Evolutionary conservation across 2,888 invertebrate species (phyloP).

Genomic region (Melinaea menophilus): DNA sequence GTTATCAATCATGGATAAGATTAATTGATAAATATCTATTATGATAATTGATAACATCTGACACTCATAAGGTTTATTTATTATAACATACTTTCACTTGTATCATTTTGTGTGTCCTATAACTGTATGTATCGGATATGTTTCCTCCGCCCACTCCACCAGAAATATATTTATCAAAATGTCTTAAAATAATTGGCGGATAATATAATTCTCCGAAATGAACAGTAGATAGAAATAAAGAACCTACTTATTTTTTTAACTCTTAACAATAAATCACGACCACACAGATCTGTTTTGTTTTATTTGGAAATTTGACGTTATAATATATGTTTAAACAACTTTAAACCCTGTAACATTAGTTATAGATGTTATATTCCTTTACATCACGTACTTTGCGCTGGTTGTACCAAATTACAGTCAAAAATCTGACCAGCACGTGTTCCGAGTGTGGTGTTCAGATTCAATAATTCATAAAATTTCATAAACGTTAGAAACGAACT

Average conservation of each 20-base stretch:
- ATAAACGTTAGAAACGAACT: slow-evolving; percentile 29
- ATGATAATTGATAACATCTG: not conserved
- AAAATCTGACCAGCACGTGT: slow-evolving; percentile 30
- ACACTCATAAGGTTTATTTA: no score
- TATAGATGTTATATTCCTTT: slow-evolving; percentile 2
- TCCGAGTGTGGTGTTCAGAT: slow-evolving; percentile 32
- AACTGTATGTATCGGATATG: not conserved
- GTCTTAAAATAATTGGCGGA: not conserved
- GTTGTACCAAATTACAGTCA: slow-evolving; percentile 17
- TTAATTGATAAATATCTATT: not conserved
- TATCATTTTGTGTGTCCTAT: not conserved
- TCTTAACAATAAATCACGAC: slow-evolving; percentile 13
- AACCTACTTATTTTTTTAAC: slow-evolving; percentile 1
- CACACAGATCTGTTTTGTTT: slow-evolving; percentile 27
- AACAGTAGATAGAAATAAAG: not conserved
- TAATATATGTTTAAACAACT: not conserved
- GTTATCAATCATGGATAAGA: not conserved
- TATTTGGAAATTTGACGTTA: slow-evolving; percentile 20
- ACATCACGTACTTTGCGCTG: not conserved
- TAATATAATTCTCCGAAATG: not conserved
- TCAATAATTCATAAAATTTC: slow-evolving; percentile 41
- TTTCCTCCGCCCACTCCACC: no score
- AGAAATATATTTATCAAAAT: not conserved
- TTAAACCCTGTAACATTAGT: not conserved
- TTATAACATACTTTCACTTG: no score